phyloP scores from a whole-genome alignment of 1,140 invertebrate species.

The Colletes latitarsis region DNA sequence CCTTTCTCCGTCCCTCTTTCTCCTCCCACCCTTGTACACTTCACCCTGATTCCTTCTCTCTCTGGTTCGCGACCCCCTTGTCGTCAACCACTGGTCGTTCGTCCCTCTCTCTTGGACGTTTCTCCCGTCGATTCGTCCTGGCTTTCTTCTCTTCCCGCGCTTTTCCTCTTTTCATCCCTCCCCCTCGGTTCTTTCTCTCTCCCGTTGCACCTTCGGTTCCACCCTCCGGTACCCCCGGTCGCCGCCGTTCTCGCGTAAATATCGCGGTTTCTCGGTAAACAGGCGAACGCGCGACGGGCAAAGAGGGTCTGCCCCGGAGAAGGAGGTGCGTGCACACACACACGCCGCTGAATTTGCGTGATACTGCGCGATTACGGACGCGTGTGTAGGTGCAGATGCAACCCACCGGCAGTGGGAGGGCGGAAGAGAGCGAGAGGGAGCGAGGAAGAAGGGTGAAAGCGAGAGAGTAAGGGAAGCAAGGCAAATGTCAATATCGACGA shows the following conservation, averaged over 20 bases:
- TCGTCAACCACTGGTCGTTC: conserved; percentile 2
- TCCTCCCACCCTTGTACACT: background rate
- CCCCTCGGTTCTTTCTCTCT: conserved; percentile 8
- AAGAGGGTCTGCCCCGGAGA: conserved; percentile 6
- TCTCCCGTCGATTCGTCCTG: background rate
- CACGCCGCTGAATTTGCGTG: background rate
- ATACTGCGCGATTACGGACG: background rate
- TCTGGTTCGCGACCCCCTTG: background rate
- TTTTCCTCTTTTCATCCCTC: background rate
- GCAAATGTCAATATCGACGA: conserved; percentile 78
- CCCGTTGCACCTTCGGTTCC: background rate
- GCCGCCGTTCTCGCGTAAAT: conserved; percentile 23
- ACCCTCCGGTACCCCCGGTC: conserved; percentile 9
- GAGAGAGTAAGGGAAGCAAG: conserved; percentile 65
- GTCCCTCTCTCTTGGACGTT: background rate
- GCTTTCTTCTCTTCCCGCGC: conserved; percentile 5
- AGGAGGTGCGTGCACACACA: background rate
- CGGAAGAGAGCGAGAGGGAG: background rate
- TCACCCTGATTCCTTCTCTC: background rate
- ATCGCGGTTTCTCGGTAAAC: conserved; percentile 24
- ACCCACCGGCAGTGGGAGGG: background rate
- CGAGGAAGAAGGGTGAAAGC: conserved; percentile 12
- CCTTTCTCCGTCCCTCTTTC: conserved; percentile 46
- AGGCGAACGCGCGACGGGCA: conserved; percentile 14
- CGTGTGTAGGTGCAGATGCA: background rate